phyloP scores from a whole-genome alignment of 2,113 vertebrate genomes.

The Cepphus grylle region DNA sequence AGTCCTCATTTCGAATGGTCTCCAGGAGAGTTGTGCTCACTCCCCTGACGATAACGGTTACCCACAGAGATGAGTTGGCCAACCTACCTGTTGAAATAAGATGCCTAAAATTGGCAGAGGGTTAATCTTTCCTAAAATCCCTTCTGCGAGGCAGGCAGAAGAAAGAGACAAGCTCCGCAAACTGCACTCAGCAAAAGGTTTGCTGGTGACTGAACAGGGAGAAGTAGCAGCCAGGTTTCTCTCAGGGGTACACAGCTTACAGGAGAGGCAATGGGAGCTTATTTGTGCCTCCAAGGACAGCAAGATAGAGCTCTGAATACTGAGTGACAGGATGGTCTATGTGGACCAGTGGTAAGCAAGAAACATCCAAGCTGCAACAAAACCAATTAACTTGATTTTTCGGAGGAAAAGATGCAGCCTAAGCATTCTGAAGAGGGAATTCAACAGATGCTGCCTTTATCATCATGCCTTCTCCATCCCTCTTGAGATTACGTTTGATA shows the following conservation, averaged over 20 bases:
- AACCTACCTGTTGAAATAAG: too few species aligned
- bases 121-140: too few species aligned
- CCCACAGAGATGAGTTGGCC: too few species aligned
- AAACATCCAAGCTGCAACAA: background rate
- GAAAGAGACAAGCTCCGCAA: too few species aligned
- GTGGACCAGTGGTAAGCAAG: background rate
- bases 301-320: background rate
- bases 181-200: too few species aligned
- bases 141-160: too few species aligned
- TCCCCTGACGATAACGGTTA: too few species aligned
- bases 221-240: background rate
- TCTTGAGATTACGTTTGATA: background rate
- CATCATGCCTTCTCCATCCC: background rate
- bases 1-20: too few species aligned
- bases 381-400: background rate
- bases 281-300: background rate
- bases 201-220: background rate
- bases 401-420: background rate
- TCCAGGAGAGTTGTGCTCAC: too few species aligned
- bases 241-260: background rate
- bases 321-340: background rate
- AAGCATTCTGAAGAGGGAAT: slow-evolving; percentile 13
- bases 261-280: background rate
- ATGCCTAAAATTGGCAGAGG: too few species aligned
- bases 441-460: slow-evolving; percentile 1